Percentiles rank a stretch among this genome's conserved stretches.
Evolutionary conservation across 2,797 vertebrate species (phyloP).

Genomic region (Pyrocephalus nanus): DNA sequence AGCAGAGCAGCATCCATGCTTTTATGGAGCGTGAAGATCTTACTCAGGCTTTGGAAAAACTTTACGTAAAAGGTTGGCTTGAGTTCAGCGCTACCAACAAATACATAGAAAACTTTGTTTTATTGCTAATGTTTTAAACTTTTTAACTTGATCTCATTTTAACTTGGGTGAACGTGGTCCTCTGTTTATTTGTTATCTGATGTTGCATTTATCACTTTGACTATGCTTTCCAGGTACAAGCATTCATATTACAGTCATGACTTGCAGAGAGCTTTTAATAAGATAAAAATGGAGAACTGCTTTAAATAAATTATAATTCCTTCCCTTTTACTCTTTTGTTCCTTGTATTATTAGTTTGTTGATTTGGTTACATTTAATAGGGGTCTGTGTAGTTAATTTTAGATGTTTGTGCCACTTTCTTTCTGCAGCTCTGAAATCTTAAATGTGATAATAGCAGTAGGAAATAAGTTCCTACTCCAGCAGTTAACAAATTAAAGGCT

Average conservation of each 20-base stretch:
- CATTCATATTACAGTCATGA: background rate
- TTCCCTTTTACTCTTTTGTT: background rate
- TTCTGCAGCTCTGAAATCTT: background rate
- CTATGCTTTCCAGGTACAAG: background rate
- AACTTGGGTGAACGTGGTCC: accelerated
- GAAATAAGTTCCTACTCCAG: background rate
- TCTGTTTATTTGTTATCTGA: background rate
- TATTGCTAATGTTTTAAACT: background rate
- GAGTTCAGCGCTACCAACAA: background rate
- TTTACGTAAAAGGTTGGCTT: background rate
- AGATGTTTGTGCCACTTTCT: background rate
- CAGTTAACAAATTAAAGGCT: background rate
- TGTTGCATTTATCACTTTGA: background rate
- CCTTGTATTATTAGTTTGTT: background rate
- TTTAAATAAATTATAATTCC: background rate
- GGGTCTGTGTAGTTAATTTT: background rate
- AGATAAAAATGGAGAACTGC: background rate
- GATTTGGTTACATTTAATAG: background rate
- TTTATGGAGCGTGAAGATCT: background rate
- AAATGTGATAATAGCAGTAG: background rate
- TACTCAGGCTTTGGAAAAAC: background rate
- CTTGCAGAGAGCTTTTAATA: background rate
- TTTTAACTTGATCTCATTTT: background rate
- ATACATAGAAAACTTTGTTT: background rate
- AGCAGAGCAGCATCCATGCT: background rate